Percentiles rank a stretch among this genome's conserved stretches.
Evolutionary conservation across 1,140 invertebrate species (phyloP).

Genomic region (Elymnias hypermnestra): DNA sequence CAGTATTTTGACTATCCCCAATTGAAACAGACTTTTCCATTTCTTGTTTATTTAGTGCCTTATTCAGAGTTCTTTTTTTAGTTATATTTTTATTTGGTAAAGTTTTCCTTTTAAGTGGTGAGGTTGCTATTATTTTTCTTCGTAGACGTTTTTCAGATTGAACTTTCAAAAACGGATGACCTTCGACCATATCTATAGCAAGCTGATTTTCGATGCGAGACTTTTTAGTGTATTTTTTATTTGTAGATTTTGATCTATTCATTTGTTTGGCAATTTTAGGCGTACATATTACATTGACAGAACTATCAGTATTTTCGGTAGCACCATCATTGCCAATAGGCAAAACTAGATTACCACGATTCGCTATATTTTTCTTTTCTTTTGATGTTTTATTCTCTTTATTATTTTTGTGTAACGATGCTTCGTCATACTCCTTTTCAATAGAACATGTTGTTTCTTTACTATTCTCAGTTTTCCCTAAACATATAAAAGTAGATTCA

Average conservation of each 20-base stretch:
- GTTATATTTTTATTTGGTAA: conserved; percentile 34
- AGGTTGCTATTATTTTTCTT: conserved; percentile 34
- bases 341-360: no score
- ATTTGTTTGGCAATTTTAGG: background rate
- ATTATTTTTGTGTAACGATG: no score
- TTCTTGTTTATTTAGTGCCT: conserved; percentile 25
- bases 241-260: conserved; percentile 18
- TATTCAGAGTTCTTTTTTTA: conserved; percentile 26
- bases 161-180: conserved; percentile 55
- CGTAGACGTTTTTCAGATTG: conserved; percentile 42
- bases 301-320: no score
- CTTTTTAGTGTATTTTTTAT: conserved; percentile 41
- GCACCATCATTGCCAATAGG: no score
- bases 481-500: no score
- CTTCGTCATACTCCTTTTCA: no score
- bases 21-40: conserved; percentile 23
- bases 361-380: no score
- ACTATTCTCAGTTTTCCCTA: no score
- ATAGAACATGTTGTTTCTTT: no score
- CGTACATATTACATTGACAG: background rate
- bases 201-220: conserved; percentile 62
- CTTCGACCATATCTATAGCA: conserved; percentile 69
- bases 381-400: no score
- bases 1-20: conserved; percentile 24
- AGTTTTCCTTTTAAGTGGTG: conserved; percentile 33